Evolutionary conservation across 1,140 invertebrate species (phyloP).

Genomic region (Choristoneura fumiferana): DNA sequence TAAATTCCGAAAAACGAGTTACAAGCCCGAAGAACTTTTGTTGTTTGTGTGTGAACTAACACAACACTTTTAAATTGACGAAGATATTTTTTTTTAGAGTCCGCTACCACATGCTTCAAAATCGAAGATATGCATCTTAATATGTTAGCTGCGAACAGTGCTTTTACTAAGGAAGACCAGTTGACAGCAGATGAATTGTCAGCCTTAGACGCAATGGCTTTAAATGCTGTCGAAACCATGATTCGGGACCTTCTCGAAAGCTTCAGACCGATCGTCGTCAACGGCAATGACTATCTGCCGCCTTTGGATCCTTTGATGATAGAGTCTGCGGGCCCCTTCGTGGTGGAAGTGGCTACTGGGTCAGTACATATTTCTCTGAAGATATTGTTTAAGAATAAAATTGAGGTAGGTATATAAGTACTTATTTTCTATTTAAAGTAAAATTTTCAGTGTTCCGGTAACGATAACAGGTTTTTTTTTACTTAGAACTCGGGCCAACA

Average conservation of each 20-base stretch:
- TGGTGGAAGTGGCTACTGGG: conserved; percentile 23
- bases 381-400: too few relatives aligned
- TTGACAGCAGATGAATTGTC: neutral
- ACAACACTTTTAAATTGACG: too few relatives aligned
- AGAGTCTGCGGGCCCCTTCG: conserved; percentile 27
- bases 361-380: conserved; percentile 20
- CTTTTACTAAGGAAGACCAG: neutral
- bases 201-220: neutral
- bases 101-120: neutral
- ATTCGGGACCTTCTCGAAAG: conserved; percentile 29
- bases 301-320: conserved; percentile 35
- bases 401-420: too few relatives aligned
- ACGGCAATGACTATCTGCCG: conserved; percentile 36
- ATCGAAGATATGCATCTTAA: neutral
- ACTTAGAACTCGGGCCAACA: conserved; percentile 22
- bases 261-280: conserved; percentile 37
- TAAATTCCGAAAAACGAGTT: too few relatives aligned
- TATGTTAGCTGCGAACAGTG: neutral
- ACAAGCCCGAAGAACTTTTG: too few relatives aligned
- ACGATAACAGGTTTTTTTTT: too few relatives aligned
- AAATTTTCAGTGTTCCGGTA: too few relatives aligned
- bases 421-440: too few relatives aligned
- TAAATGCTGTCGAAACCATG: conserved; percentile 3
- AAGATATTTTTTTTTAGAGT: neutral
- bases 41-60: too few relatives aligned